phyloP scores from a whole-genome alignment of 2,888 invertebrate species.

The Ditylenchus weischeri region DNA sequence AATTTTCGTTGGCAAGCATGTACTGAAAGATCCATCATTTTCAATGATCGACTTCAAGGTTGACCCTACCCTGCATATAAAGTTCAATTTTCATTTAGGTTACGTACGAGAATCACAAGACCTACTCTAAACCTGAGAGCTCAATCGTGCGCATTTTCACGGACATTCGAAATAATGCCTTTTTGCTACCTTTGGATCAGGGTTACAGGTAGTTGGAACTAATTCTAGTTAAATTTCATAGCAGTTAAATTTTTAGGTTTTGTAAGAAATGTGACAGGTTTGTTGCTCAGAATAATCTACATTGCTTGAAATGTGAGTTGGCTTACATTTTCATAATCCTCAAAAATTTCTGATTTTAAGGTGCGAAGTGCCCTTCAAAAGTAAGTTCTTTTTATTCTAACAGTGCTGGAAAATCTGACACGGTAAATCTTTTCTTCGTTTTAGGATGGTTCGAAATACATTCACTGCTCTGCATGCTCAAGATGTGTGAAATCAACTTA shows the following conservation, averaged over 20 bases:
- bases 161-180: constrained; percentile 35
- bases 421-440: constrained; percentile 8
- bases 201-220: constrained; percentile 33
- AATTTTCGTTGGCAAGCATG: constrained; percentile 47
- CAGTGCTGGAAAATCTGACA: not conserved
- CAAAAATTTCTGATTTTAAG: too few species aligned
- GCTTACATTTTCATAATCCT: too few species aligned
- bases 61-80: too few species aligned
- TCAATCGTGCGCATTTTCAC: constrained; percentile 52
- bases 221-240: too few species aligned
- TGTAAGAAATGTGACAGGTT: constrained; percentile 46
- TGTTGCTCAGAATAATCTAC: constrained; percentile 43
- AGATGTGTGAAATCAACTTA: constrained; percentile 49
- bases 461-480: constrained; percentile 46
- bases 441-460: constrained; percentile 34
- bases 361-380: constrained; percentile 42
- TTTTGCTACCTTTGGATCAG: constrained; percentile 36
- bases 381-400: constrained; percentile 21
- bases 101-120: constrained; percentile 50
- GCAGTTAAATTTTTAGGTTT: constrained; percentile 21
- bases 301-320: constrained; percentile 43
- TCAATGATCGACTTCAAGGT: constrained; percentile 51
- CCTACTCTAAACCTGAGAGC: constrained; percentile 39
- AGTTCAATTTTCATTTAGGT: too few species aligned
- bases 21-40: constrained; percentile 31